Evolutionary conservation across 2,888 invertebrate genomes (phyloP), one percentile per base, ranked within the genome.

Genomic region (Nebria brevicollis): DNA sequence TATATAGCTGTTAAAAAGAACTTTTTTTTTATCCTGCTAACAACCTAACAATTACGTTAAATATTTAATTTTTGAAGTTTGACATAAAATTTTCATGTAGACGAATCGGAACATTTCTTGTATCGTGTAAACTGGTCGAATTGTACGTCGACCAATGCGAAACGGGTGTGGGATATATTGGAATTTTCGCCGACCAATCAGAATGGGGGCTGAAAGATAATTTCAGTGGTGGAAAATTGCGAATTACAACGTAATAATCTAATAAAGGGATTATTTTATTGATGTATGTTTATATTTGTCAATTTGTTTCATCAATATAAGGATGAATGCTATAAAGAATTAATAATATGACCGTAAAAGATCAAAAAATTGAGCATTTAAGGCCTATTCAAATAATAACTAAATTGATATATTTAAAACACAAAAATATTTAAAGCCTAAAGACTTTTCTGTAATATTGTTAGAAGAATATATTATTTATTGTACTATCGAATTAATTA

Each of bases 41-140:
- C 13, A 54, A 65, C 72, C 7, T 26, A 70, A 72, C 42, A 77
- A 70, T 77, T 77, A 64, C 64, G 20, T 72, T 77, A 25, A 78
- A 78, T 74, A 78, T 78, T 78, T 74, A 74, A 78, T 34, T 74
- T 34, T 72, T 13, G 26, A 64, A 77, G 41, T 77, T 72, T 72
- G 8, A 8, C 7, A 25, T 68, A 25, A 11, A 68, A 7, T 25
- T 25, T 68, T 25, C 68, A 68, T 68, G 68, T 26, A 13, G 7
- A 10, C 68, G 26, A 68, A 68, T 68, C 26, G 26, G 8, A 5
- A 13, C 6, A 13, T 25, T 68, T 68, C 13, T 54, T 54, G 54
- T 54, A 54, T 68, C 13, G 41, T 78, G 42, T n/a, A 74, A 78
- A 74, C 78, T 74, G 78, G 66, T 41, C 74, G 78, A 42, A 65